Evolutionary conservation across 2,888 invertebrate genomes (phyloP).

Genomic region (Stenchaetothrips biformis): DNA sequence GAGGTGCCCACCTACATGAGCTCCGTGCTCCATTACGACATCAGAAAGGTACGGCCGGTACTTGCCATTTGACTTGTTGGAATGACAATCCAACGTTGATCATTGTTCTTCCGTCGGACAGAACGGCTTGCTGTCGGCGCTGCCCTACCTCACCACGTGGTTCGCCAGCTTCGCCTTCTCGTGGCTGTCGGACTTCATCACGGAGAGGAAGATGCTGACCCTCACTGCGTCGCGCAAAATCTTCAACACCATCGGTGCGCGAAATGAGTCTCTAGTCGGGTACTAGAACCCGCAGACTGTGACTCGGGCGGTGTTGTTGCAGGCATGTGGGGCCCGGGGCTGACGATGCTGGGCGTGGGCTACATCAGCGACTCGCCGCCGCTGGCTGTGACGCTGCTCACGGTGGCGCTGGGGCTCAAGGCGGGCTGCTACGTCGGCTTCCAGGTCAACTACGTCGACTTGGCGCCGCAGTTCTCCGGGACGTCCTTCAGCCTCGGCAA

Average conservation of each 20-base stretch:
- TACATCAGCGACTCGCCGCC: slow-evolving; percentile 53
- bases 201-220: slow-evolving; percentile 41
- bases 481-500: slow-evolving; percentile 8
- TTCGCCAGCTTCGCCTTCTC: slow-evolving; percentile 52
- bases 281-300: background rate
- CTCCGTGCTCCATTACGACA: slow-evolving; percentile 75
- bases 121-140: slow-evolving; percentile 51
- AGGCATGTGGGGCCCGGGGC: slow-evolving; percentile 58
- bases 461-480: slow-evolving; percentile 15
- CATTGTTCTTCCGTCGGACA: slow-evolving; percentile 37
- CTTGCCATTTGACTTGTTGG: background rate
- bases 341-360: slow-evolving; percentile 59
- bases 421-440: slow-evolving; percentile 70
- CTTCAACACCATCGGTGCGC: slow-evolving; percentile 51
- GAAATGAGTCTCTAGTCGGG: slow-evolving; percentile 31
- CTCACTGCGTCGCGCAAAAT: slow-evolving; percentile 44
- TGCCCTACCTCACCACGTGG: slow-evolving; percentile 55
- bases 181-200: slow-evolving; percentile 49
- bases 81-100: background rate
- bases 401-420: slow-evolving; percentile 68
- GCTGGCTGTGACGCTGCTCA: slow-evolving; percentile 59
- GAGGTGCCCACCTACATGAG: slow-evolving; percentile 84
- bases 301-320: background rate
- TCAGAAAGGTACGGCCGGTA: slow-evolving; percentile 57
- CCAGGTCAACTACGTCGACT: slow-evolving; percentile 44